phyloP scores from a whole-genome alignment of 2,888 invertebrate genomes.

The Tuta absoluta region DNA sequence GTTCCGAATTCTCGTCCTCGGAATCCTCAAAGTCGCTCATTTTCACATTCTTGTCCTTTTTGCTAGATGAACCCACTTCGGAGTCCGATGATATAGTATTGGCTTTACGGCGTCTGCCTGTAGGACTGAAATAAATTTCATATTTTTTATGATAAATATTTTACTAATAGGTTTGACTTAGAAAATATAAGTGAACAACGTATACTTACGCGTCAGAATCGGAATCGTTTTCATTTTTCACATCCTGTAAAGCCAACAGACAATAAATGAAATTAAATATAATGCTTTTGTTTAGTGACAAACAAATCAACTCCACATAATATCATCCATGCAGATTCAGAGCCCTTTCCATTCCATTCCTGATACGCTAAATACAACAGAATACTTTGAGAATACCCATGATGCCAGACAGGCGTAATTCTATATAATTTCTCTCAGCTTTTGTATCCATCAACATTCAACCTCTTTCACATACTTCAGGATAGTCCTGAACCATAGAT shows the following conservation, averaged over 20 bases:
- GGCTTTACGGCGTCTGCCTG: conserved; percentile 64
- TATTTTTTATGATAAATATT: neutral
- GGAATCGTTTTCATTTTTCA: conserved; percentile 47
- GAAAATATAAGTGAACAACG: neutral
- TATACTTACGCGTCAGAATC: conserved; percentile 57
- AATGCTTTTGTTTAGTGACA: conserved; percentile 12
- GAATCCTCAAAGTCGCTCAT: conserved; percentile 71
- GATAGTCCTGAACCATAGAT: too few relatives aligned
- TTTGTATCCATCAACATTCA: too few relatives aligned
- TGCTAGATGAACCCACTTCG: conserved; percentile 60
- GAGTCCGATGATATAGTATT: conserved; percentile 70
- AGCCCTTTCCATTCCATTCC: too few relatives aligned
- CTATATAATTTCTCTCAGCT: too few relatives aligned
- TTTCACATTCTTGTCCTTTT: conserved; percentile 40
- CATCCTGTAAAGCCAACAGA: conserved; percentile 46
- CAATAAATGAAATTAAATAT: too few relatives aligned
- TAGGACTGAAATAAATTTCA: conserved; percentile 49
- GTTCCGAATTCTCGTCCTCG: conserved; percentile 55
- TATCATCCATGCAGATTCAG: too few relatives aligned
- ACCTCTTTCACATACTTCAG: too few relatives aligned
- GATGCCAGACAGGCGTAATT: too few relatives aligned
- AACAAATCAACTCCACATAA: conserved; percentile 12
- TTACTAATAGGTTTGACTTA: neutral
- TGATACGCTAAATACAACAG: too few relatives aligned
- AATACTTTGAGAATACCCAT: too few relatives aligned